These are phyloP conservation scores for Parnassius smintheus DNA, from an alignment of 2,888 invertebrate genomes.

Conservation along the genomic window DNA sequence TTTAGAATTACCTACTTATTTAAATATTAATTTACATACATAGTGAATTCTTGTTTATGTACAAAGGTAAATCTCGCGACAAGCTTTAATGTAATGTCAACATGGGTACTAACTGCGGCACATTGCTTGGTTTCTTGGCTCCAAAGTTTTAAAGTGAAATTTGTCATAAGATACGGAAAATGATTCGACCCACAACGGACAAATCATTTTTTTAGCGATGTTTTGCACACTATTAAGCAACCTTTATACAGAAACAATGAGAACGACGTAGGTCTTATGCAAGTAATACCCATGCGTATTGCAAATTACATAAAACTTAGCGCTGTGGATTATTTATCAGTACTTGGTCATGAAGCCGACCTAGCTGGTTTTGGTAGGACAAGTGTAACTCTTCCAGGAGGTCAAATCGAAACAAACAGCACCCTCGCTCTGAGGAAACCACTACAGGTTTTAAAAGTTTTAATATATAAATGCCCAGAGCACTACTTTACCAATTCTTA, in stretches of 20 bases:
- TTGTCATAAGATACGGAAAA: slow-evolving; percentile 11
- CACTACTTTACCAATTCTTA: too few species aligned
- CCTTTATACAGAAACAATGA: neutral
- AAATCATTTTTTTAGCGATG: slow-evolving; percentile 9
- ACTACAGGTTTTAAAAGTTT: slow-evolving; percentile 11
- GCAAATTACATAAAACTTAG: slow-evolving; percentile 7
- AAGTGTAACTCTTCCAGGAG: neutral
- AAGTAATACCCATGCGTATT: slow-evolving; percentile 15
- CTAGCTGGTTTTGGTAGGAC: slow-evolving; percentile 11
- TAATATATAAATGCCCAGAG: slow-evolving; percentile 11
- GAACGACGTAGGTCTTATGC: slow-evolving; percentile 15
- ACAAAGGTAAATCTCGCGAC: too few species aligned
- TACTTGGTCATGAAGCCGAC: slow-evolving; percentile 17
- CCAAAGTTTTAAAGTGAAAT: too few species aligned
- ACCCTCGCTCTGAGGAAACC: slow-evolving; percentile 6
- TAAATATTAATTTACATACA: too few species aligned
- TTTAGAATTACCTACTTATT: too few species aligned
- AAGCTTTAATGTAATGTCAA: neutral
- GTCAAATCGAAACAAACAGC: neutral
- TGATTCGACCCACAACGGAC: neutral
- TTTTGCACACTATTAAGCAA: slow-evolving; percentile 5
- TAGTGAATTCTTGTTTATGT: too few species aligned
- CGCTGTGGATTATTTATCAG: slow-evolving; percentile 9
- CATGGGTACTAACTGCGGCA: slow-evolving; percentile 8
- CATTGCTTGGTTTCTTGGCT: slow-evolving; percentile 1